Evolutionary conservation across 2,113 vertebrate species (phyloP), one percentile per base, ranked within the genome.

Genomic region (Gracilinanus agilis): DNA sequence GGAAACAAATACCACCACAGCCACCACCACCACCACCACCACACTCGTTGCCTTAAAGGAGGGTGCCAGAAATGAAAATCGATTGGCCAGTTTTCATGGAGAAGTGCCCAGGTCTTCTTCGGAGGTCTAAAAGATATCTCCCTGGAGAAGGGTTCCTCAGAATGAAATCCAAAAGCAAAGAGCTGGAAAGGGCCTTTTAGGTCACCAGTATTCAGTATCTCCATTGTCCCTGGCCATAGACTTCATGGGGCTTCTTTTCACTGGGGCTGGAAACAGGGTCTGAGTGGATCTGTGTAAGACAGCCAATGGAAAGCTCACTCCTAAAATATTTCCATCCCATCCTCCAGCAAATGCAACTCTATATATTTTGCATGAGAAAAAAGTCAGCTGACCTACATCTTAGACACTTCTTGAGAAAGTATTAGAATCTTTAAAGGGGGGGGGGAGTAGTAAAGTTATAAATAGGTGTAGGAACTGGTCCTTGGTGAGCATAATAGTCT

Each of bases 41-140:
- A 92, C 49, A 93, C 97, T 49, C 94, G 92, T n/a, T 96, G 95
- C 95, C 97, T 97, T 93, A 88, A 53, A 19, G 13, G 13, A 19
- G 29, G 0, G 21, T 3, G 24, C 55, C 58, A 92, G 95, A 96
- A 89, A 91, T 44, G 2, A 54, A 97, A 93, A 54, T 53, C 88
- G 0, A 0, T 0, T 2, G 95, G 95, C 94, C 92, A 90, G 92
- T 0, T 55, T n/a, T 92, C 83, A 90, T 94, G 96, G 93, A 98
- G 54, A 92, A 34, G 55, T 2, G 92, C 89, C 97, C 92, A n/a
- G 92, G 8, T 94, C 96, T 91, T 96, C 97, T 94, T 16, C 1
- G 95, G 96, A 96, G 96, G 92, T 94, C 96, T 54, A n/a, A 92
- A 44, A 24, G 75, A 58, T 90, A 92, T 94, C 95, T 97, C 91